Base-by-base conservation (phyloP, 2,797 vertebrate species). In the Staurois parvus region DNA sequence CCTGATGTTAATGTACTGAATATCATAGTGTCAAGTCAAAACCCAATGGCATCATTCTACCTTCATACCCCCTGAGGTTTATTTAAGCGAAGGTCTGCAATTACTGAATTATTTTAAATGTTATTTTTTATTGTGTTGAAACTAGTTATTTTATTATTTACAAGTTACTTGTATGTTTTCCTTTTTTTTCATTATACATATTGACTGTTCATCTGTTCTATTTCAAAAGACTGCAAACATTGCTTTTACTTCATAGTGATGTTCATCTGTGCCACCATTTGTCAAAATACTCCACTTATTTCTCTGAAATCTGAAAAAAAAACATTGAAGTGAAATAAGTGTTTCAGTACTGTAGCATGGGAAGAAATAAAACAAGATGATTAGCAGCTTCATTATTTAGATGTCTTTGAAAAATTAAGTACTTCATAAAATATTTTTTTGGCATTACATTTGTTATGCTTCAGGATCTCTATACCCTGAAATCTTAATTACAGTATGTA, bases 401-500 rank as follows among this genome's bases (percentile, higher is more conserved):
- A 70, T 52, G 76, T 59, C 40, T 84, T 84, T 84, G 42, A 59
- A 56, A 84, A 77, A 77, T 77, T 24, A 48, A 84, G 66, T 26
- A 76, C 81, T 75, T 81, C 52, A 28, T 66, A 56, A 10, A 80
- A 48, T 69, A 69, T 76, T 68, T 80, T 30, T 13, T 73, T 75
- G 59, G 29, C 84, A 85, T 67, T 85, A 42, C 66, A 81, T 80
- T 80, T 85, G 83, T 66, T 37, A 76, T 76, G 72, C 64, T 62
- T 59, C 32, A 34, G 72, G 72, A 69, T 81, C 26, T 70, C 72
- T 68, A 67, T 68, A 73, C 70, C 70, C 72, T 75, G 45, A 75
- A 74, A 80, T 76, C 84, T 76, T 76, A 81, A 81, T 85, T 81
- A 85, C 26, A 62, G 62, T 81, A 81, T 85, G 78, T 30, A 85